phyloP scores from a whole-genome alignment of 2,797 vertebrate genomes.

The Channallabes apus region DNA sequence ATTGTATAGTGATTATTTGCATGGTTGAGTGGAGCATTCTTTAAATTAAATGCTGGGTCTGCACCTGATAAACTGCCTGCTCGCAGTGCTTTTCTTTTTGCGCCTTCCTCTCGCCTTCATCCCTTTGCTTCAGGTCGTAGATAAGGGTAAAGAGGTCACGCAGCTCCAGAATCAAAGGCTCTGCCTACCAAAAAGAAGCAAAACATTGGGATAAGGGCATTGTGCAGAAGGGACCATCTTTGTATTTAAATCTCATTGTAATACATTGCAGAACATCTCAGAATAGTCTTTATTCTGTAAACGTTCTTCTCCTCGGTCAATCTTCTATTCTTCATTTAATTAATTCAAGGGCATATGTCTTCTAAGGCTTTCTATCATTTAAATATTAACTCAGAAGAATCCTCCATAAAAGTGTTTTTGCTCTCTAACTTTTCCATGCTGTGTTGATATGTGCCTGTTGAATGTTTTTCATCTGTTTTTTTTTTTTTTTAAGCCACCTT shows the following conservation, averaged over 20 bases:
- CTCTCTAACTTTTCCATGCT: not conserved
- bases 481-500: not conserved
- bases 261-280: not conserved
- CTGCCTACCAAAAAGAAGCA: conserved; percentile 75
- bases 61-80: conserved; percentile 96
- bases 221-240: not conserved
- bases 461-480: not conserved
- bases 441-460: not conserved
- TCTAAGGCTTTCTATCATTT: not conserved
- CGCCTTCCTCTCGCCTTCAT: conserved; percentile 96
- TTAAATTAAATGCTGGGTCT: not conserved
- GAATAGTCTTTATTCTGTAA: not conserved
- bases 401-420: not conserved
- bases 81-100: conserved; percentile 98
- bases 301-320: not conserved
- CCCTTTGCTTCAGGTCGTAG: conserved; percentile 96
- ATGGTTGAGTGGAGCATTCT: not conserved
- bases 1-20: not conserved
- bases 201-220: not conserved
- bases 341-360: not conserved
- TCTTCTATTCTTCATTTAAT: not conserved
- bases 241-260: not conserved
- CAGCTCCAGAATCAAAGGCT: conserved; percentile 96
- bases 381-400: not conserved
- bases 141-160: conserved; percentile 98